Base-by-base conservation (phyloP, 1,140 invertebrate genomes). In the Meloidogyne floridensis region DNA sequence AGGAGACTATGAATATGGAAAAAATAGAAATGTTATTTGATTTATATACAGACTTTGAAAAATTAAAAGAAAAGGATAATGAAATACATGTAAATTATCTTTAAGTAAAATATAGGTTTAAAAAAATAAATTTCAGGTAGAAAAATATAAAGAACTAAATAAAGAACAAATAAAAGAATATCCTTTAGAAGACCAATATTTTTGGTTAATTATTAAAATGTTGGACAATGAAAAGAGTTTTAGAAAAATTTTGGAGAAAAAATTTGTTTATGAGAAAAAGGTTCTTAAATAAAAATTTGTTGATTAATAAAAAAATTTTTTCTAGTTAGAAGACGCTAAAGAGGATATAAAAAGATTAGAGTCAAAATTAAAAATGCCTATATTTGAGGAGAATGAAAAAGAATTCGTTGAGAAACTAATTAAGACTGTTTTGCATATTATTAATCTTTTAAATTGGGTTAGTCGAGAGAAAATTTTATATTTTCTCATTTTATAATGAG, bases 171-270 rank as follows among this genome's bases (percentile, higher is more conserved):
- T 65, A 65, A 65, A 65, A 18, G 59, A 65, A n/a, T 65, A 65
- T n/a, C n/a, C 59, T 13, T n/a, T 65, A n/a, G 59, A 65, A 11
- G 59, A 65, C n/a, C 59, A 65, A 65, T 65, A 65, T 65, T n/a
- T 65, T 65, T 65, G 59, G 59, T 65, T 65, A 65, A n/a, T 65
- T 65, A 65, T n/a, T 65, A 65, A 65, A n/a, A 65, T 47, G 47
- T 4, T 6, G 4, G 47, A 47, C 4, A 4, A 8, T 47, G 7
- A 65, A n/a, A 65, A n/a, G n/a, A 6, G 5, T n/a, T 65, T 65
- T 65, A 65, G 15, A 65, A 8, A 65, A 6, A 65, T n/a, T 65
- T 65, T 65, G n/a, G 15, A n/a, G 6, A 65, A 65, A 65, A 65
- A 65, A 65, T n/a, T 65, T 65, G n/a, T 65, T 65, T 65, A 65